These are phyloP conservation scores for Copsychus sechellarum DNA, from an alignment of 2,113 vertebrate genomes.

Conservation along the genomic window DNA sequence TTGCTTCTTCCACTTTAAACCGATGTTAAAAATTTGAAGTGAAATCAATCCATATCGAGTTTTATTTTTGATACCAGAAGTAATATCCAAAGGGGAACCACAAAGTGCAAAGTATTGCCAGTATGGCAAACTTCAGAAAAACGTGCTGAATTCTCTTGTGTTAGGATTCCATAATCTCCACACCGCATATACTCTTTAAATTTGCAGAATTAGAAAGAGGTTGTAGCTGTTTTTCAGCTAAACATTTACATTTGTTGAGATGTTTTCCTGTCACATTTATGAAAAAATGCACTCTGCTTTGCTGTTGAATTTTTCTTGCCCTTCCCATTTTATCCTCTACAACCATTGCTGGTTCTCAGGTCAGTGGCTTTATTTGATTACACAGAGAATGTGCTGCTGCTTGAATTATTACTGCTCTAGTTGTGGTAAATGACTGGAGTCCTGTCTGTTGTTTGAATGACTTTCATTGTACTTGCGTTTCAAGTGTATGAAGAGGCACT, in stretches of 20 bases:
- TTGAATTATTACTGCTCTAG: not conserved
- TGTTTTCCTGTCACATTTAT: not conserved
- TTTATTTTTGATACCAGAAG: not conserved
- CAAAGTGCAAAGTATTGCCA: not conserved
- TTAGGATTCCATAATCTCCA: not conserved
- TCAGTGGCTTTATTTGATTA: not conserved
- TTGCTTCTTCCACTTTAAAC: not conserved
- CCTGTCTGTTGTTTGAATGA: not conserved
- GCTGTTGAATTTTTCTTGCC: not conserved
- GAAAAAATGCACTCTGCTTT: not conserved
- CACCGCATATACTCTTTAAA: not conserved
- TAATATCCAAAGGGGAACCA: not conserved
- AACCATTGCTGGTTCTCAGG: not conserved
- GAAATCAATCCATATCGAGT: not conserved
- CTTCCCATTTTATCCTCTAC: not conserved
- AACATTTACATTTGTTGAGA: not conserved
- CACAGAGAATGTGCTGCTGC: accelerated
- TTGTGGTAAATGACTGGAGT: not conserved
- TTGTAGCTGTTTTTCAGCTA: not conserved
- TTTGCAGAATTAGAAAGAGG: not conserved
- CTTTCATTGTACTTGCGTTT: not conserved
- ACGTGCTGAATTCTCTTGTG: not conserved
- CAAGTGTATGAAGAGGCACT: not conserved
- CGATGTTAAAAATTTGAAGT: not conserved
- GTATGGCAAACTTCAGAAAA: not conserved